Base-by-base conservation (phyloP, 2,888 invertebrate genomes). In the Agapetus fuscipes region DNA sequence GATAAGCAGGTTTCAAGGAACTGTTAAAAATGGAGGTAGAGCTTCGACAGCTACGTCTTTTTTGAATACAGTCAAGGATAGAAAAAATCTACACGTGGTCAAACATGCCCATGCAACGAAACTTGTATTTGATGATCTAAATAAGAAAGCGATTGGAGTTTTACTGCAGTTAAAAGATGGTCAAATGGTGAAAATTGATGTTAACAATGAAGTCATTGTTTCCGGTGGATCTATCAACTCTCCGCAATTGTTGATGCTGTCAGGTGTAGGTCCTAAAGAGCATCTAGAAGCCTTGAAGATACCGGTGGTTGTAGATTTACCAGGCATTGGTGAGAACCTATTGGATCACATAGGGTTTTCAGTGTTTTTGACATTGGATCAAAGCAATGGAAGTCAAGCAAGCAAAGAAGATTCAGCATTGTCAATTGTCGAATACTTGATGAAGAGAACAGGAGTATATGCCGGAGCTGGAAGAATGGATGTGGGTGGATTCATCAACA, bases 161-260 rank as follows among this genome's bases (percentile, higher is more conserved):
- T n/a, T n/a, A n/a, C n/a, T n/a, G n/a, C n/a, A n/a, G n/a, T n/a
- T n/a, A n/a, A 72, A 84, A 30, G 79, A 84, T 35, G 79, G 80
- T 33, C 78, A 80, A 61, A 56, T 83, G 0, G 77, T 81, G 52
- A 72, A 83, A 33, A 77, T 89, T 2, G 64, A 80, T 40, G 88
- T 89, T 0, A 74, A 73, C 24, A 89, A 84, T 56, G 93, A 93
- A 59, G 84, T 97, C 0, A 84, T 97, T 33, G 56, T 97, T 2
- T 87, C 89, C 1, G 91, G 83, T 0, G 97, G 97, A 0, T 77
- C 95, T 0, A 75, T 98, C 0, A 95, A 94, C 56, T 86, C 94
- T 0, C 91, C 97, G 0, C 96, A 98, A 56, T 55, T 97, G 2
- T 61, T 97, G 26, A 90, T 96, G 90, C 60, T 97, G 1, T 91